Percentiles rank a stretch among this genome's conserved stretches.
phyloP scores from a whole-genome alignment of 2,797 vertebrate species.

The Sphaeramia orbicularis region DNA sequence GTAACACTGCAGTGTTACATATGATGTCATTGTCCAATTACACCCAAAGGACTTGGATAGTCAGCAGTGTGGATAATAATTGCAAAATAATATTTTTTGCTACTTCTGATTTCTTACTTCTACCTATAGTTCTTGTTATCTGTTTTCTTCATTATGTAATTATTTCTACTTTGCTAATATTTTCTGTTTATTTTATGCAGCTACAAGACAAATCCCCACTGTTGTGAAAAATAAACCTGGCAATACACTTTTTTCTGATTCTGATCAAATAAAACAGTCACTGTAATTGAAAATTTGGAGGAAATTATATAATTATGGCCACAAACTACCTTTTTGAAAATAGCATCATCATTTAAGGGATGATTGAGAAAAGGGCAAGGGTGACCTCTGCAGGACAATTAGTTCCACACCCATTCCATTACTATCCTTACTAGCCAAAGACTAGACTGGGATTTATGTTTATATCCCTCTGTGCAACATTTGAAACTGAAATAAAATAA shows the following conservation, averaged over 20 bases:
- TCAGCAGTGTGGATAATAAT: conserved; percentile 15
- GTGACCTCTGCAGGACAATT: conserved; percentile 75
- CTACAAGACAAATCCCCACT: too few species aligned
- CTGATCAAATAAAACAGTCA: background rate
- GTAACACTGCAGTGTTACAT: background rate
- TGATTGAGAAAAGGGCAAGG: conserved; percentile 47
- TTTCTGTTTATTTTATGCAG: too few species aligned
- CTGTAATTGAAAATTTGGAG: conserved; percentile 15
- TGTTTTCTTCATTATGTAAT: too few species aligned
- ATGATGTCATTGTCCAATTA: background rate
- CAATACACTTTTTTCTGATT: too few species aligned
- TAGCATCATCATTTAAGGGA: background rate
- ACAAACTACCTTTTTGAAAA: conserved; percentile 3
- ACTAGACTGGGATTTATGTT: background rate
- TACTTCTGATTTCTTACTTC: too few species aligned
- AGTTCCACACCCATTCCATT: background rate
- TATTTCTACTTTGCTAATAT: too few species aligned
- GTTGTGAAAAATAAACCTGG: too few species aligned
- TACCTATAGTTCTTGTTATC: too few species aligned
- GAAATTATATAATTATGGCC: conserved; percentile 12
- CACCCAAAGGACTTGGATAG: conserved; percentile 1
- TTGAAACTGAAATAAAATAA: background rate
- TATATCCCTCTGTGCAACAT: background rate
- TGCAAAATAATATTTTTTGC: conserved; percentile 3
- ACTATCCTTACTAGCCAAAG: background rate